Evolutionary conservation across 2,797 vertebrate genomes (phyloP), one percentile per base, ranked within the genome.

Genomic region (Lophotriccus pileatus): DNA sequence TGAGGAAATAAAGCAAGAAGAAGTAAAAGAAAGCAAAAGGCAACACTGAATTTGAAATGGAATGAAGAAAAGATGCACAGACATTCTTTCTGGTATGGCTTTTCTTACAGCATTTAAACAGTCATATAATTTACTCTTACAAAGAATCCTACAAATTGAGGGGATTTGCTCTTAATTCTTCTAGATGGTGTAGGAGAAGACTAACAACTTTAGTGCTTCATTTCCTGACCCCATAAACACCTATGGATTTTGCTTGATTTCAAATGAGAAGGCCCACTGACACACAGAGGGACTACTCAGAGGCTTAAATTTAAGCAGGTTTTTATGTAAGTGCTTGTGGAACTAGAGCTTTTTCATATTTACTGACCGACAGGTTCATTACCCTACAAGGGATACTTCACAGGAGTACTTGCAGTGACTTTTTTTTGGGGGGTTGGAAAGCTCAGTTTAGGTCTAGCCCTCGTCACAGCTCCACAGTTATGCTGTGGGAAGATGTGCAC

Each of bases 291-390:
- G 81, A 72, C 56, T 50, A 39, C 44, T 64, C 37, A 46, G 37
- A 55, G 56, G 49, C 84, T 93, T 93, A 89, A 85, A 83, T 64
- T 89, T 92, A 92, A 95, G 78, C 72, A 92, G 67, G 55, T 93
- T n/a, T n/a, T n/a, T n/a, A 59, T 64, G 39, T 87, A 91, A 94
- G 56, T 14, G 1, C 68, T 83, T 91, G 46, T 77, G 69, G 76
- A 94, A 77, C 58, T 53, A 77, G 8, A 39, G 37, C 30, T 68
- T 87, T 93, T 85, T 83, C 62, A 12, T 91, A n/a, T 83, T 94
- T 95, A 72, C 62, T 83, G 76, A 75, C 68, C 0, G 56, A 68
- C 78, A 94, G 43, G 21, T 85, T 95, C 76, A 95, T 85, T 84
- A 68, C 37, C 52, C 68, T 82, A 7, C 41, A 32, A 82, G 78